Percentiles rank a stretch among this genome's conserved stretches.
These are phyloP conservation scores for Helleia helle DNA, from an alignment of 2,888 invertebrate genomes.

Conservation along the genomic window DNA sequence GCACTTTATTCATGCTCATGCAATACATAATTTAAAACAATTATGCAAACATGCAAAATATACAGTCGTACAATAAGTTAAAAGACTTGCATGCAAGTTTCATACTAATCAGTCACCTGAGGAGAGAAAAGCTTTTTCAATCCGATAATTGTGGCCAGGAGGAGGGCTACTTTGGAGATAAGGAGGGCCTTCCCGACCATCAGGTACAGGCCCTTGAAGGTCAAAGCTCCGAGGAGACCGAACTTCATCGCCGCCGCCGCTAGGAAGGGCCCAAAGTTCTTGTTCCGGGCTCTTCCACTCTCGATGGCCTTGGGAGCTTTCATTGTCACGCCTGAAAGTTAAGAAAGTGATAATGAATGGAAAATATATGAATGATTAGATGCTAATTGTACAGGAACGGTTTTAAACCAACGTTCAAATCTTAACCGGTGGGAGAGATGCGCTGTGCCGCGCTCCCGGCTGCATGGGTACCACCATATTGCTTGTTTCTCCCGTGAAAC, in stretches of 20 bases:
- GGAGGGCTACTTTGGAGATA: constrained; percentile 87
- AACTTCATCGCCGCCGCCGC: constrained; percentile 86
- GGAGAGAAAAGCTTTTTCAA: constrained; percentile 86
- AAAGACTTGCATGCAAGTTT: neutral
- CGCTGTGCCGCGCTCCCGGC: too few relatives aligned
- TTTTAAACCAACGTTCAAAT: too few relatives aligned
- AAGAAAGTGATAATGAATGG: too few relatives aligned
- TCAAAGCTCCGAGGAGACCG: constrained; percentile 84
- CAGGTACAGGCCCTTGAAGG: constrained; percentile 86
- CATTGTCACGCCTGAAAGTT: constrained; percentile 77
- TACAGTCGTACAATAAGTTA: neutral
- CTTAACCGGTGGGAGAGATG: too few relatives aligned
- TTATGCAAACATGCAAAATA: constrained; percentile 1
- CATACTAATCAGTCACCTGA: constrained; percentile 61
- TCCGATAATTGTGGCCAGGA: constrained; percentile 86
- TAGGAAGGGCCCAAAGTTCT: constrained; percentile 81
- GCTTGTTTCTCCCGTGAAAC: too few relatives aligned
- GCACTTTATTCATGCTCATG: constrained; percentile 1
- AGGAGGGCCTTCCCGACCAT: constrained; percentile 90
- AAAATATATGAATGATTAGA: too few relatives aligned
- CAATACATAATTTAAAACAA: constrained; percentile 7
- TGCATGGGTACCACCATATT: too few relatives aligned
- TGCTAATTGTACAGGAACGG: too few relatives aligned
- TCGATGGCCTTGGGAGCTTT: constrained; percentile 74
- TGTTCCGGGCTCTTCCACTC: constrained; percentile 82